Base-by-base conservation (phyloP, 1,140 invertebrate genomes). In the Phthorimaea operculella region DNA sequence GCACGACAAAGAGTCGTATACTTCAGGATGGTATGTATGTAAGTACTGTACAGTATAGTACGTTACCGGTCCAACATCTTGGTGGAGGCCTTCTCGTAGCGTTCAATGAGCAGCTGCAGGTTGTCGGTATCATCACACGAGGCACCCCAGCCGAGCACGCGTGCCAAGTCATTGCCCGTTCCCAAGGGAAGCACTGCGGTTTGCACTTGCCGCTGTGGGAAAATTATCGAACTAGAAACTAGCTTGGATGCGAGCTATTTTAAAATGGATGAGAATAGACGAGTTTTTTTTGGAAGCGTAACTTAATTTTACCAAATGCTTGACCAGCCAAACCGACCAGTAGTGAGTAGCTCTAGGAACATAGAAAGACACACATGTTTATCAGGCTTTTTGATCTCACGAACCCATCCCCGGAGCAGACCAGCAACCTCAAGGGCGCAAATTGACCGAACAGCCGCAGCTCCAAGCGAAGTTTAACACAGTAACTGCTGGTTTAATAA, bases 401-500 rank as follows among this genome's bases (percentile, higher is more conserved):
- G 11, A 94, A 96, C 18, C 96, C 96, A 81, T 98, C 96, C 3
- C 96, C 96, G 57, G 95, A 96, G 87, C 96, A 98, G 11, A 98
- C 94, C 39, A 98, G 86, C 65, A 97, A 94, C 57, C 96, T 90
- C 74, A 97, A 94, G 54, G 95, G 95, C 75, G 96, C 93, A 73
- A 97, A 96, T 79, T 95, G 93, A 62, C 94, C 89, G 87, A 97
- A 97, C 39, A 97, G 87, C 49, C 93, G 88, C 60, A 97, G 86
- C 47, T 96, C 96, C 55, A 97, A 89, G 49, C 93, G 89, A 33
- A 97, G 96, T 49, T 93, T 93, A 12, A 90, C 91, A 9, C 88
- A 98, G 87, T 47, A 98, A 89, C 80, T 98, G n/a, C n/a, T n/a
- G n/a, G 97, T 77, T 97, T 98, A 83, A 99, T n/a, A n/a, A n/a